phyloP scores from a whole-genome alignment of 1,140 invertebrate species.

The Temnothorax curvispinosus region DNA sequence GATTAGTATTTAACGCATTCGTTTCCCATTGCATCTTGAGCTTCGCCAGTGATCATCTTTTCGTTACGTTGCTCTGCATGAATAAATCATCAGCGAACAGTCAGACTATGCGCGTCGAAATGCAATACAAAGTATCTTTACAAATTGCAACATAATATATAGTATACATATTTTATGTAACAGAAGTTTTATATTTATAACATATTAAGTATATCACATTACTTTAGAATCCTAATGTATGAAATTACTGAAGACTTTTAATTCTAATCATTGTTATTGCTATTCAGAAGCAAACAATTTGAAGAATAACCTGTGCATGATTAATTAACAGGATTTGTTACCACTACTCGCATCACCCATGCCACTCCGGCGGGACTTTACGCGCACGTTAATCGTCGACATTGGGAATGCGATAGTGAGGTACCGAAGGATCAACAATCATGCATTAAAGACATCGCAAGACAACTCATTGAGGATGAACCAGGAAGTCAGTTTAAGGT shows the following conservation, averaged over 20 bases:
- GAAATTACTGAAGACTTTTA: not conserved
- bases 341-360: slow-evolving; percentile 88
- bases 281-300: not conserved
- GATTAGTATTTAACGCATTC: slow-evolving; percentile 16
- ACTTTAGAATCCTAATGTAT: not conserved
- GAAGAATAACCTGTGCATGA: not conserved
- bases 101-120: not conserved
- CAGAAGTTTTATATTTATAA: too few species aligned
- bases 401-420: slow-evolving; percentile 89
- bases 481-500: slow-evolving; percentile 89
- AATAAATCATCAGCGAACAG: not conserved
- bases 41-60: not conserved
- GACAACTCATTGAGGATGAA: slow-evolving; percentile 87
- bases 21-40: not conserved
- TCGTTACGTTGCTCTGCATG: not conserved
- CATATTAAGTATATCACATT: not conserved
- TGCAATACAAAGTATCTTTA: not conserved
- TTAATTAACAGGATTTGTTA: slow-evolving; percentile 19
- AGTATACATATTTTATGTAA: not conserved
- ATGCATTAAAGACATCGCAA: slow-evolving; percentile 87
- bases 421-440: slow-evolving; percentile 81
- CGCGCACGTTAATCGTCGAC: slow-evolving; percentile 88
- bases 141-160: not conserved
- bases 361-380: slow-evolving; percentile 92
- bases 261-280: not conserved